These are phyloP conservation scores for Diplodus sargus DNA, from an alignment of 2,797 vertebrate species.

Conservation along the genomic window DNA sequence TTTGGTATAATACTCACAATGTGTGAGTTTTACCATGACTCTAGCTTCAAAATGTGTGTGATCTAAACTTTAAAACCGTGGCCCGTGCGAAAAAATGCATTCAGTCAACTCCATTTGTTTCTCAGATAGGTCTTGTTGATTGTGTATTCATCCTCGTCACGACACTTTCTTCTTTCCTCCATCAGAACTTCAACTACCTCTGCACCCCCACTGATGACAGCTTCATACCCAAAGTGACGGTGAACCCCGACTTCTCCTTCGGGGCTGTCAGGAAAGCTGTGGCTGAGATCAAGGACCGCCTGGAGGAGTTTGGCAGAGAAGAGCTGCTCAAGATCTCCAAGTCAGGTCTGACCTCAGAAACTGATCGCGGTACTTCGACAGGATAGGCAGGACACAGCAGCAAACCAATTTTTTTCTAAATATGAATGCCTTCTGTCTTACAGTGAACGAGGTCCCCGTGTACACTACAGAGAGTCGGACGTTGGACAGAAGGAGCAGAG, in stretches of 20 bases:
- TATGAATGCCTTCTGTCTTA: conserved; percentile 27
- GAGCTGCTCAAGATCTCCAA: conserved; percentile 86
- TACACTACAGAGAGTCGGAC: conserved; percentile 86
- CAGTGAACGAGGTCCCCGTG: conserved; percentile 87
- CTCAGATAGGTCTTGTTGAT: neutral
- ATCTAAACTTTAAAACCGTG: neutral
- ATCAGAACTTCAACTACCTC: conserved; percentile 88
- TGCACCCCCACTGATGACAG: conserved; percentile 88
- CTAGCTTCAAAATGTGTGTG: too few species aligned
- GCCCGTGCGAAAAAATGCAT: neutral
- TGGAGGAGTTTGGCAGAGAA: conserved; percentile 86
- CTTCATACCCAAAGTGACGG: conserved; percentile 83
- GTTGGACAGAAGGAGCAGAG: conserved; percentile 83
- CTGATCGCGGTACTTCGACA: neutral
- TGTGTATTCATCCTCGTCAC: neutral
- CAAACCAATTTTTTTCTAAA: neutral
- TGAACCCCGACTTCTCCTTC: conserved; percentile 88
- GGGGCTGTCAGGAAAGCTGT: conserved; percentile 85
- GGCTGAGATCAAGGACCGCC: conserved; percentile 85
- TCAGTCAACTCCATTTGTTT: neutral
- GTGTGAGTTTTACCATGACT: neutral
- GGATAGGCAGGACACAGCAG: neutral
- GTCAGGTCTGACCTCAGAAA: conserved; percentile 79
- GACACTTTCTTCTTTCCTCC: conserved; percentile 4
- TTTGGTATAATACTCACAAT: neutral